Evolutionary conservation across 2,797 vertebrate species (phyloP).

Genomic region (Oreortyx pictus): DNA sequence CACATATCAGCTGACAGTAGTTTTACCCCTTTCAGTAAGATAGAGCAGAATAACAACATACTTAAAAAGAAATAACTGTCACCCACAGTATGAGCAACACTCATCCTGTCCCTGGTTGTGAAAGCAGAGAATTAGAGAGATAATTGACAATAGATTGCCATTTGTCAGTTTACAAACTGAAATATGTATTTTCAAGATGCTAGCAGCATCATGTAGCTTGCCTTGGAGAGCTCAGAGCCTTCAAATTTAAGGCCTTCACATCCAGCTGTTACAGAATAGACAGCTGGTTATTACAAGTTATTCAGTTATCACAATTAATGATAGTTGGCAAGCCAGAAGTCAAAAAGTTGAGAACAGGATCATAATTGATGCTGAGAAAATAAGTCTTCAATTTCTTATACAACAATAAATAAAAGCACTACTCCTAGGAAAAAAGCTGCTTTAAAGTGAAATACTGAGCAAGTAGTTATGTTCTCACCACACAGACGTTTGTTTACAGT

Average conservation of each 20-base stretch:
- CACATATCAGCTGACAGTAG: not conserved
- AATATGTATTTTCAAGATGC: not conserved
- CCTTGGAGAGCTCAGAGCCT: not conserved
- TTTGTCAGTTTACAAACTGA: constrained; percentile 3
- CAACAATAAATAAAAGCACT: not conserved
- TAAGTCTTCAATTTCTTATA: not conserved
- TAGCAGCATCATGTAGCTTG: not conserved
- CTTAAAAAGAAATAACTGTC: not conserved
- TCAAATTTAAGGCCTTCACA: not conserved
- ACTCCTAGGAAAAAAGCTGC: not conserved
- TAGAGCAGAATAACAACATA: not conserved
- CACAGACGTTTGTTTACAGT: constrained; percentile 18
- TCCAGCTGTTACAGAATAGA: not conserved
- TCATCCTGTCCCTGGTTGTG: not conserved
- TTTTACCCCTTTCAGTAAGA: not conserved
- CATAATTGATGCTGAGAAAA: not conserved
- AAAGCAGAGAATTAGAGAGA: not conserved
- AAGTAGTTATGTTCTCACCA: not conserved
- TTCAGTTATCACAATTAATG: not conserved
- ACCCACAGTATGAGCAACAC: not conserved
- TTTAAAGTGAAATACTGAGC: not conserved
- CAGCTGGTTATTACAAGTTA: not conserved
- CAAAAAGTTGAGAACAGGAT: not conserved
- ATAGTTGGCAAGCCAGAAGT: not conserved
- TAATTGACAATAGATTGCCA: not conserved